Evolutionary conservation across 2,797 vertebrate species (phyloP), one percentile per base, ranked within the genome.

Genomic region (Halcyon chelicuti): DNA sequence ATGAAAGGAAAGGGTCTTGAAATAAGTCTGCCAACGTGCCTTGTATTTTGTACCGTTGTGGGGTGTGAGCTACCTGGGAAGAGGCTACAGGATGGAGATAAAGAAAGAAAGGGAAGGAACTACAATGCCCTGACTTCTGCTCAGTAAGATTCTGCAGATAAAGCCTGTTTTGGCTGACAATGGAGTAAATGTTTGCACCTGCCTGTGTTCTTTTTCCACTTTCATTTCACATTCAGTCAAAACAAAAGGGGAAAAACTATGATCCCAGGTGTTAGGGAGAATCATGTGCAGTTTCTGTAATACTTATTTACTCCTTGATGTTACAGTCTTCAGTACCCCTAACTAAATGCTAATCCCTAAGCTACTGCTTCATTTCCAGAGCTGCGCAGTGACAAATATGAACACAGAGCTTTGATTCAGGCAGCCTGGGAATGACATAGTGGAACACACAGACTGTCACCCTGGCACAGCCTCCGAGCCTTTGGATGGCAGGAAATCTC

Each of bases 401-500:
- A 78, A 62, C 46, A 62, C 12, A 86, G 35, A 94, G 39, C 51
- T 93, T 61, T 2, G 5, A 29, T 3, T 66, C 42, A 82, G 28
- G 62, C 55, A 89, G 74, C 33, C 40, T 2, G 9, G 29, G 40
- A 74, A 15, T 10, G 28, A 54, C 73, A 57, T 1, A 57, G 22
- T 17, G 44, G 46, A 86, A 70, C 31, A 44, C 2, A 7, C 7
- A 47, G n/a, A 60, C 7, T 40, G 37, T 37, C 37, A 80, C 31
- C 17, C 29, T 0, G 0, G 23, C 35, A 84, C 22, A 70, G 26
- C 17, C 66, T 67, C 49, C 1, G 1, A 75, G 58, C 20, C 20
- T 73, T 61, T 35, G 15, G 10, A 82, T 12, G 6, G 77, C 47
- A 89, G 21, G 23, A 84, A 73, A 79, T 51, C 44, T 73, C 55